Conservation (phyloP, 2,888 invertebrate species). For the Diabrotica balteata region DNA sequence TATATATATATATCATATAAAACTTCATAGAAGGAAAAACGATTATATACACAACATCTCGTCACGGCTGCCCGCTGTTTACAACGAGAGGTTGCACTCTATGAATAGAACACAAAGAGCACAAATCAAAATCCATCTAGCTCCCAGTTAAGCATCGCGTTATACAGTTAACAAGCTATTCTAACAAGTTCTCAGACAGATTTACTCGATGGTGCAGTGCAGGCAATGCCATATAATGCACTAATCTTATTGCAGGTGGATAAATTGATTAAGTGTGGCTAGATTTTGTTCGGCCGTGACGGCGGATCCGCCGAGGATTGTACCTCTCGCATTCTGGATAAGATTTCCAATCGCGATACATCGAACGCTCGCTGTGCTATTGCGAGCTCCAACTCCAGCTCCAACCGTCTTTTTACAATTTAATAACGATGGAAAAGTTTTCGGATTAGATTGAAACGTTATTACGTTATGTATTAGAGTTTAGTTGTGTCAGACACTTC, state of each 20-base stretch:
- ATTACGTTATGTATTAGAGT: slow-evolving; percentile 11
- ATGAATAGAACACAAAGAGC: background rate
- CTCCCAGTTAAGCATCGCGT: slow-evolving; percentile 7
- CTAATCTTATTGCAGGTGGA: slow-evolving; percentile 35
- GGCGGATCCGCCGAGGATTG: slow-evolving; percentile 22
- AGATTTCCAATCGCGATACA: slow-evolving; percentile 21
- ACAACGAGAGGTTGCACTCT: too few species aligned
- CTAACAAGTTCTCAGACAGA: slow-evolving; percentile 28
- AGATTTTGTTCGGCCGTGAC: slow-evolving; percentile 32
- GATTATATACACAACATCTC: too few species aligned
- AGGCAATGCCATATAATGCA: slow-evolving; percentile 30
- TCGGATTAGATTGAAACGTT: slow-evolving; percentile 11
- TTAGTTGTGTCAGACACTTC: background rate
- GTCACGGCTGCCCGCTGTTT: too few species aligned
- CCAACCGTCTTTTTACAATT: slow-evolving; percentile 1
- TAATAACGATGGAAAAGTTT: slow-evolving; percentile 8
- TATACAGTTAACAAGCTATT: slow-evolving; percentile 20
- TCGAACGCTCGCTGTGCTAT: slow-evolving; percentile 8
- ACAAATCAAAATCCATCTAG: slow-evolving; percentile 7
- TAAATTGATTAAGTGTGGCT: slow-evolving; percentile 34
- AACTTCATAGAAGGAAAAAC: too few species aligned
- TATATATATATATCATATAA: too few species aligned
- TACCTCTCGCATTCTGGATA: slow-evolving; percentile 11
- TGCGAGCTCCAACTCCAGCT: background rate
- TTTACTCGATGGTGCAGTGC: slow-evolving; percentile 29